A percentile compares a stretch with the other conserved stretches of the same genome.
Conservation (phyloP, 2,888 invertebrate genomes). For the Harpalus rubripes region DNA sequence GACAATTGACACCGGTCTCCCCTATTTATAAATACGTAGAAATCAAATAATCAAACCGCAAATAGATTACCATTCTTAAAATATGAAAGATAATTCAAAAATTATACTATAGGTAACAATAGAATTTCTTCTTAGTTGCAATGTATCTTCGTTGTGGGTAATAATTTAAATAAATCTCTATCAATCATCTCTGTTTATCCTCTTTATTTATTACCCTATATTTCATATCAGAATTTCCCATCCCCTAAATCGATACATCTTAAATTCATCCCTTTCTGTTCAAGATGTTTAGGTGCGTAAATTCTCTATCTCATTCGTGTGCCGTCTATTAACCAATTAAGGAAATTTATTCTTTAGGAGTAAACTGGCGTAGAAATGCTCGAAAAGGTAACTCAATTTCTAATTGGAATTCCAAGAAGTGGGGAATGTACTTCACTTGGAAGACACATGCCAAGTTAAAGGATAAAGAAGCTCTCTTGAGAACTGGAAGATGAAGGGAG, state of each 20-base stretch:
- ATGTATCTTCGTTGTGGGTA: neutral
- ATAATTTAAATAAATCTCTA: constrained; percentile 7
- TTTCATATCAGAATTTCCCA: constrained; percentile 1
- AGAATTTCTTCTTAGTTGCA: neutral
- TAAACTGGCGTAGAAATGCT: too few species aligned
- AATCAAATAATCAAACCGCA: too few species aligned
- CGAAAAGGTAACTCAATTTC: too few species aligned
- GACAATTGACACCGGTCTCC: too few species aligned
- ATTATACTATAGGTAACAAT: neutral
- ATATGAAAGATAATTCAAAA: too few species aligned
- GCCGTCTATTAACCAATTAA: neutral
- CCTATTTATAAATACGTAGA: too few species aligned
- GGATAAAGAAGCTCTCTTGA: too few species aligned
- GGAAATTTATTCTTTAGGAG: neutral
- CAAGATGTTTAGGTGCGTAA: neutral
- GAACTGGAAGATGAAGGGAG: too few species aligned
- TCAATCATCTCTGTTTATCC: constrained; percentile 2
- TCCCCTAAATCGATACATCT: neutral
- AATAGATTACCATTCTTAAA: too few species aligned
- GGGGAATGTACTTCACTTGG: too few species aligned
- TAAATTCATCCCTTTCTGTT: neutral
- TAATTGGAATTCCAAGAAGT: too few species aligned
- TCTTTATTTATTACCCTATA: neutral
- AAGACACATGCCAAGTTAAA: too few species aligned
- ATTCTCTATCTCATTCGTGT: neutral